These are phyloP conservation scores for Archips xylosteana DNA, from an alignment of 2,888 invertebrate genomes.

Conservation along the genomic window DNA sequence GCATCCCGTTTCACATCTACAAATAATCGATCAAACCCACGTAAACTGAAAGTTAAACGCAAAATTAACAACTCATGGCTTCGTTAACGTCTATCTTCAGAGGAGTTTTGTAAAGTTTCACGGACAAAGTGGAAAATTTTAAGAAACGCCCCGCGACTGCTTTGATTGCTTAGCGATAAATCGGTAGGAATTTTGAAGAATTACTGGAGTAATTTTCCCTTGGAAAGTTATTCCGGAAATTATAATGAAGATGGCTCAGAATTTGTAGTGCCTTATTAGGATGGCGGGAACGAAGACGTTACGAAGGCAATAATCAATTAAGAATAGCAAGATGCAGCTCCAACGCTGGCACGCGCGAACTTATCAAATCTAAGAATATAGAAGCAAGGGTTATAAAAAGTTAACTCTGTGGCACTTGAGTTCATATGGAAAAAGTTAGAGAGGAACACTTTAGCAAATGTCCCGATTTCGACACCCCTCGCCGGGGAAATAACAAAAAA, in stretches of 20 bases:
- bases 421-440: constrained; percentile 74
- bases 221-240: constrained; percentile 59
- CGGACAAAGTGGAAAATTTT: constrained; percentile 54
- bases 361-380: constrained; percentile 65
- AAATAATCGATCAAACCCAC: constrained; percentile 62
- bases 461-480: constrained; percentile 69
- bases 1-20: constrained; percentile 38
- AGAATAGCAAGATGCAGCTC: constrained; percentile 11
- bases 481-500: constrained; percentile 72
- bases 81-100: constrained; percentile 71
- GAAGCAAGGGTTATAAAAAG: constrained; percentile 66
- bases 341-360: constrained; percentile 43
- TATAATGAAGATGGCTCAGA: constrained; percentile 58
- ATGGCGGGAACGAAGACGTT: constrained; percentile 15
- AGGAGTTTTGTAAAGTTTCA: constrained; percentile 57
- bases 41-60: constrained; percentile 62
- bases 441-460: constrained; percentile 75
- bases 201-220: constrained; percentile 57
- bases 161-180: constrained; percentile 70
- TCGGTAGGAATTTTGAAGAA: constrained; percentile 61
- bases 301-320: constrained; percentile 15
- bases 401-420: constrained; percentile 65
- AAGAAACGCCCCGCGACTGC: constrained; percentile 48
- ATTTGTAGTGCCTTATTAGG: constrained; percentile 38
- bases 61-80: constrained; percentile 67